A percentile compares a stretch with the other conserved stretches of the same genome.
phyloP scores from a whole-genome alignment of 2,113 vertebrate species.

The Vicugna pacos region DNA sequence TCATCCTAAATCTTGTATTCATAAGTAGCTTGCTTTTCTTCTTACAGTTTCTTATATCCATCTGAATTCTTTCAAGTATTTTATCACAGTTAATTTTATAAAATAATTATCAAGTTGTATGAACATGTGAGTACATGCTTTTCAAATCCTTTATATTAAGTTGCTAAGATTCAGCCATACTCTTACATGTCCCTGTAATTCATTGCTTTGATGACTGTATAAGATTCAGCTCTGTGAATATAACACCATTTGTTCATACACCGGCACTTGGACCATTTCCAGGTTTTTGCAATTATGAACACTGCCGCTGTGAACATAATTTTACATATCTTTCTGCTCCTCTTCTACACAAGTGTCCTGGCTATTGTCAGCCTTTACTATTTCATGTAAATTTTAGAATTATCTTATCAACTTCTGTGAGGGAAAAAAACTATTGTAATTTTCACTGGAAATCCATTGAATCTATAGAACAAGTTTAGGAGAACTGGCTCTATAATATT shows the following conservation, averaged over 20 bases:
- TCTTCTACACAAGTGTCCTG: not conserved
- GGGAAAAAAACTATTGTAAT: not conserved
- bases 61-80: not conserved
- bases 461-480: not conserved
- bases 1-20: slow-evolving; percentile 18
- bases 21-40: not conserved
- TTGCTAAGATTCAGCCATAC: not conserved
- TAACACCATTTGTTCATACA: not conserved
- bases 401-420: slow-evolving; percentile 23
- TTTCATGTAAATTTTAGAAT: slow-evolving; percentile 4
- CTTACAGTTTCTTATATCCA: not conserved
- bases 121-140: not conserved
- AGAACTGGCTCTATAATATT: not conserved
- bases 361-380: slow-evolving; percentile 1
- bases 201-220: not conserved
- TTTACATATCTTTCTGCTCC: slow-evolving; percentile 5
- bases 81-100: slow-evolving; percentile 13
- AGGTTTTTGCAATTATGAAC: not conserved
- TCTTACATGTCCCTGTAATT: not conserved
- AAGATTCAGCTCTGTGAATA: not conserved
- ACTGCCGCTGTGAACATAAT: not conserved
- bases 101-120: not conserved
- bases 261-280: not conserved
- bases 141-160: not conserved
- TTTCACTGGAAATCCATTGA: not conserved